A percentile compares a stretch with the other conserved stretches of the same genome.
Evolutionary conservation across 2,113 vertebrate genomes (phyloP).

Genomic region (Cyphomyrus discorhynchus): DNA sequence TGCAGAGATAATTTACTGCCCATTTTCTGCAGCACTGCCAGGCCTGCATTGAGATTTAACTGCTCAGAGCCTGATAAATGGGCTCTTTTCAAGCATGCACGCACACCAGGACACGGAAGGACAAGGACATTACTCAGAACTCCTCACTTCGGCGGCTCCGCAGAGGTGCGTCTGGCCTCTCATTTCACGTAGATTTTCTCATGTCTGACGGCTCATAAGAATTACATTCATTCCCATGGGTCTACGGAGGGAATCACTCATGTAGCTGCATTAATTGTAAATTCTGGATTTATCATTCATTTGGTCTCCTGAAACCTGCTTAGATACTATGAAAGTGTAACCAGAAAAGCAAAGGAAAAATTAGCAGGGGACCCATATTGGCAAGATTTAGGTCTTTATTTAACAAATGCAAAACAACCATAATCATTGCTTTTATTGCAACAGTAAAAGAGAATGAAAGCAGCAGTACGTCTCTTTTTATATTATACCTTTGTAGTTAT

Average conservation of each 20-base stretch:
- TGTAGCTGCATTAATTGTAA: background rate
- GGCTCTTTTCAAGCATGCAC: background rate
- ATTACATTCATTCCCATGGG: background rate
- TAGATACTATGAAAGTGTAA: background rate
- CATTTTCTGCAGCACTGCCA: background rate
- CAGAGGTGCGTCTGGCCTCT: background rate
- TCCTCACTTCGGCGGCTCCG: background rate
- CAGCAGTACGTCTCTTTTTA: background rate
- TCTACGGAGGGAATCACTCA: background rate
- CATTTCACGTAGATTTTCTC: background rate
- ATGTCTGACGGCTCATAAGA: background rate
- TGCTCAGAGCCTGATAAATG: background rate
- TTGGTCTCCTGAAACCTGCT: background rate
- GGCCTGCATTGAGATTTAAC: background rate
- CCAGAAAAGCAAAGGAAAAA: background rate
- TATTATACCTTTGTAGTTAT: background rate
- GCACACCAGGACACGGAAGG: background rate
- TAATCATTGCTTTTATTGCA: background rate
- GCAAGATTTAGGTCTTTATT: background rate
- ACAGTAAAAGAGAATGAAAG: background rate
- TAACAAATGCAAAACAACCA: background rate
- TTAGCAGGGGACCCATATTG: background rate
- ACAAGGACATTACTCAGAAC: background rate
- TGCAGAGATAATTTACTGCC: background rate
- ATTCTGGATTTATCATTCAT: background rate